These are phyloP conservation scores for Irena cyanogastra DNA, from an alignment of 2,113 vertebrate species.

Conservation along the genomic window DNA sequence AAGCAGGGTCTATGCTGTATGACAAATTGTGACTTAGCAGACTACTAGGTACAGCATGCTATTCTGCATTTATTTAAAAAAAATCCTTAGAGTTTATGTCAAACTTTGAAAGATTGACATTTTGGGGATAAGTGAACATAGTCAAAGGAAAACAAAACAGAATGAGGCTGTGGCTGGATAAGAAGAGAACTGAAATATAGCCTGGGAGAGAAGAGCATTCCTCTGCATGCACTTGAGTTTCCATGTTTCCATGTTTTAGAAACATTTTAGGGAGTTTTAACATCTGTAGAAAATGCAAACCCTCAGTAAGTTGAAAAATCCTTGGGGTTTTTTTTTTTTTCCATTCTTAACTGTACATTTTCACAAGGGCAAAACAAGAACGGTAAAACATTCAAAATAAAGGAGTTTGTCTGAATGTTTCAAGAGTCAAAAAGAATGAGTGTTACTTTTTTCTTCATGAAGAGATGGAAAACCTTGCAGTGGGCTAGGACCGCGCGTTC, in stretches of 20 bases:
- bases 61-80: background rate
- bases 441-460: conserved; percentile 22
- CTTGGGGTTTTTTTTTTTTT: background rate
- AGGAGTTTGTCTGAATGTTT: conserved; percentile 43
- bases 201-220: conserved; percentile 24
- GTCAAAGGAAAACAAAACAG: background rate
- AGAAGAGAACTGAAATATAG: conserved; percentile 24
- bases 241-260: conserved; percentile 25
- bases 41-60: conserved; percentile 21
- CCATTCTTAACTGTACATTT: conserved; percentile 44
- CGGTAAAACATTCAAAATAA: conserved; percentile 38
- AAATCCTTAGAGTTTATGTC: conserved; percentile 15
- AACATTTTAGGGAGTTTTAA: conserved; percentile 36
- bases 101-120: conserved; percentile 39
- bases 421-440: background rate
- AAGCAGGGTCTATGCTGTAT: conserved; percentile 54
- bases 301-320: conserved; percentile 45
- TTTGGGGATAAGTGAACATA: conserved; percentile 42
- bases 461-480: background rate
- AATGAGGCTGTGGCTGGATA: conserved; percentile 30
- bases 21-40: conserved; percentile 43
- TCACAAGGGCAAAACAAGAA: conserved; percentile 14
- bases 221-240: conserved; percentile 47
- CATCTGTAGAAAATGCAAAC: conserved; percentile 40
- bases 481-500: conserved; percentile 90